phyloP scores from a whole-genome alignment of 2,888 invertebrate species.

The Acronicta aceris region DNA sequence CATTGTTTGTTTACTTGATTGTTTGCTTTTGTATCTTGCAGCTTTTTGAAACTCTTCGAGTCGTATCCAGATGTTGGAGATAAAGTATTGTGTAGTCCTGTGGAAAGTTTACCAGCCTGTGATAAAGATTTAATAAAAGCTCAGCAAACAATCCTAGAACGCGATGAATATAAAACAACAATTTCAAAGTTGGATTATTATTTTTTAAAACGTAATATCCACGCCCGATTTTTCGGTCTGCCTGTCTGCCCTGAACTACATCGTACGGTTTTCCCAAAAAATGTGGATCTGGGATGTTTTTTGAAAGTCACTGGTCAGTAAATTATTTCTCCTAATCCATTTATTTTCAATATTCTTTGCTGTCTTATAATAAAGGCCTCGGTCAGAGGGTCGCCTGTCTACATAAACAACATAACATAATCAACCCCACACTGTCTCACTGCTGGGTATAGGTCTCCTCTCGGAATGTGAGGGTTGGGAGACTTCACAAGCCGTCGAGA shows the following conservation, averaged over 20 bases:
- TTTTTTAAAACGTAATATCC: slow-evolving; percentile 90
- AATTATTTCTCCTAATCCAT: not conserved
- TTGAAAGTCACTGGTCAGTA: slow-evolving; percentile 91
- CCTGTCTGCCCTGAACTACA: slow-evolving; percentile 92
- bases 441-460: no score
- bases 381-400: no score
- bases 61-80: slow-evolving; percentile 91
- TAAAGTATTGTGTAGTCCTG: slow-evolving; percentile 91
- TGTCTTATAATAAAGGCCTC: no score
- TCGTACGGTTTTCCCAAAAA: slow-evolving; percentile 91
- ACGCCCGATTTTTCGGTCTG: slow-evolving; percentile 91
- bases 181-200: slow-evolving; percentile 70
- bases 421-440: no score
- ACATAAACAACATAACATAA: no score
- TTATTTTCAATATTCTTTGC: no score
- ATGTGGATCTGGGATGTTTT: slow-evolving; percentile 92
- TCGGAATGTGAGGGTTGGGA: no score
- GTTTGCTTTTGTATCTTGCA: slow-evolving; percentile 70
- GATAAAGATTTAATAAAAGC: slow-evolving; percentile 90
- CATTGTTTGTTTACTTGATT: not conserved
- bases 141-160: slow-evolving; percentile 88
- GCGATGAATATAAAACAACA: slow-evolving; percentile 72
- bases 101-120: slow-evolving; percentile 90
- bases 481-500: no score
- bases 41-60: slow-evolving; percentile 92